Base-by-base conservation (phyloP, 2,888 invertebrate genomes). In the Dolichopus griseipennis region DNA sequence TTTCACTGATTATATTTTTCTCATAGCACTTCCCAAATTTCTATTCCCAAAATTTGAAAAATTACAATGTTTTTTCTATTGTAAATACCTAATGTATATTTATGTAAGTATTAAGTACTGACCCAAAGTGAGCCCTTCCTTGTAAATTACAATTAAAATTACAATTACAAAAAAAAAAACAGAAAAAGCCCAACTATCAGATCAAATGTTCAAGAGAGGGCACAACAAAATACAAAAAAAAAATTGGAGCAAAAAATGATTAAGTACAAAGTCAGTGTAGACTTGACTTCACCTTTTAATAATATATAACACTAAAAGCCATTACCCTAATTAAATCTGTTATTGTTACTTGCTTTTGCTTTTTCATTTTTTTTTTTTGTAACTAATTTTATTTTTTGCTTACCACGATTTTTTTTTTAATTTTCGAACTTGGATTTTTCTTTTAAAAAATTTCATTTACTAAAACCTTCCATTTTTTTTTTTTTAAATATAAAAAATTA, bases 271-370 rank as follows among this genome's bases (percentile, higher is more conserved):
- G 52, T 52, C 52, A 52, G 52, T 52, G 18, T n/a, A n/a, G n/a
- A n/a, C n/a, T n/a, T n/a, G 52, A 52, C 52, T 52, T 52, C 52
- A 52, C 52, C 52, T 52, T 52, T 52, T 52, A 52, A 37, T 34
- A 34, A 9, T 34, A 9, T 34, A 37, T 37, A 10, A 52, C 52
- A 6, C 41, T 41, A 52, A 6, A 2, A 52, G 6, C n/a, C 52
- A 52, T 52, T 52, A 52, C 52, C 52, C 52, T 52, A 52, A 52
- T 52, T 52, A 52, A 52, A 52, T 52, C 52, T 52, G 5, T 52
- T n/a, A n/a, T n/a, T n/a, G n/a, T n/a, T n/a, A n/a, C n/a, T n/a
- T n/a, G n/a, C n/a, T n/a, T n/a, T 37, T 8, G 10, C 10, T 18
- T 52, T 52, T 52, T 52, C 2, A 3, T 52, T 52, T 18, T 4